phyloP scores from a whole-genome alignment of 2,888 invertebrate genomes.

The Gymnosoma rotundatum region DNA sequence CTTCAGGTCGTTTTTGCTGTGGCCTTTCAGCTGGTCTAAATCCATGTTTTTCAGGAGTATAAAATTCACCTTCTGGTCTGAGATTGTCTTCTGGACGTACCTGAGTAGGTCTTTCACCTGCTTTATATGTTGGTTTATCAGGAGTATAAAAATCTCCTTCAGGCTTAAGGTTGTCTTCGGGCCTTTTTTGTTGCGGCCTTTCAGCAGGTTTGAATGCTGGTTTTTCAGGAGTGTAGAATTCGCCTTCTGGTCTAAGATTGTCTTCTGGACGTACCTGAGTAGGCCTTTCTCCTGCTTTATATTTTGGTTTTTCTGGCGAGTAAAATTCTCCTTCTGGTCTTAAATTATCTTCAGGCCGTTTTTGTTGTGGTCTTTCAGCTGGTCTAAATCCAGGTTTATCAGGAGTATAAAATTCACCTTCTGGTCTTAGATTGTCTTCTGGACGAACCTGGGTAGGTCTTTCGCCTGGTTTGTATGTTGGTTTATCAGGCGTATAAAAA shows the following conservation, averaged over 20 bases:
- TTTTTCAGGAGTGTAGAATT: constrained; percentile 80
- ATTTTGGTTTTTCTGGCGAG: constrained; percentile 82
- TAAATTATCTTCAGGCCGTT: constrained; percentile 83
- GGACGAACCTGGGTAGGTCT: constrained; percentile 82
- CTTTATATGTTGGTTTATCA: constrained; percentile 79
- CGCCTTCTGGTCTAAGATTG: constrained; percentile 83
- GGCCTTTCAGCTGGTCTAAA: constrained; percentile 80
- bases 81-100: constrained; percentile 82
- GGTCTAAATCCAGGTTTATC: constrained; percentile 82
- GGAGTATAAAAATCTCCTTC: constrained; percentile 83
- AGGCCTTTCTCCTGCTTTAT: constrained; percentile 83
- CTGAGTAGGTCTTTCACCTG: constrained; percentile 81
- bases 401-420: constrained; percentile 84
- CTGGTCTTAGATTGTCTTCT: constrained; percentile 84
- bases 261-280: constrained; percentile 82
- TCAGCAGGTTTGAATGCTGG: constrained; percentile 82
- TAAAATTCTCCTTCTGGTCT: constrained; percentile 85
- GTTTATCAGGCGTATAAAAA: constrained; percentile 83
- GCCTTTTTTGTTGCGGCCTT: constrained; percentile 80
- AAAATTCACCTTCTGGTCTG: constrained; percentile 81
- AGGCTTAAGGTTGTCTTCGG: constrained; percentile 82
- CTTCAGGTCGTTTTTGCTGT: constrained; percentile 82
- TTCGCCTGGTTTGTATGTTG: constrained; percentile 82
- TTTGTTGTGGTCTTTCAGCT: constrained; percentile 83
- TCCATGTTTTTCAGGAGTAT: constrained; percentile 82